A percentile compares a stretch with the other conserved stretches of the same genome.
Evolutionary conservation across 2,113 vertebrate species (phyloP).

Genomic region (Tupaia chinensis): DNA sequence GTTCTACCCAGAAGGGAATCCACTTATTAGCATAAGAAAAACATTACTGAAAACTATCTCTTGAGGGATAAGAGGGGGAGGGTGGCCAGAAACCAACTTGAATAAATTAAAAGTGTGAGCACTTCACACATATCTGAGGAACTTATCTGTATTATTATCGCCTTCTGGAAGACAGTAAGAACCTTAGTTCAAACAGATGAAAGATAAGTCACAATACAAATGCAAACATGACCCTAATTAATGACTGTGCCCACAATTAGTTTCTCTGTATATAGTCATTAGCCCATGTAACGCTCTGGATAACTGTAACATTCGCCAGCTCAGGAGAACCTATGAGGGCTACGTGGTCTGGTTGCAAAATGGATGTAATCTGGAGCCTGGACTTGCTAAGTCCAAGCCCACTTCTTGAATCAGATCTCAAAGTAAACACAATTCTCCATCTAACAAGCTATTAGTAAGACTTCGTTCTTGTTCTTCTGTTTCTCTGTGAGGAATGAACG

Average conservation of each 20-base stretch:
- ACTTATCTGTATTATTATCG: background rate
- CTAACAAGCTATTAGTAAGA: slow-evolving; percentile 7
- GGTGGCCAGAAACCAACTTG: background rate
- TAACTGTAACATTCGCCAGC: background rate
- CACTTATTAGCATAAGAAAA: background rate
- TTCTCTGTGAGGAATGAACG: slow-evolving; percentile 61
- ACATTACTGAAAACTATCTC: background rate
- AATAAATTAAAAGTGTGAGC: slow-evolving; percentile 17
- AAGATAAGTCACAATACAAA: slow-evolving; percentile 7
- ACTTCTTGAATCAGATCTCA: slow-evolving; percentile 49
- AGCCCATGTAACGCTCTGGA: background rate
- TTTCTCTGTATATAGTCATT: background rate
- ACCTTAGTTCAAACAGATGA: slow-evolving; percentile 11
- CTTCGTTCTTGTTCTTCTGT: slow-evolving; percentile 49
- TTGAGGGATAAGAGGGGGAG: background rate
- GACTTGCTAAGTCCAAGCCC: background rate
- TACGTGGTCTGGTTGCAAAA: background rate
- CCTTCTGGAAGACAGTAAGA: background rate
- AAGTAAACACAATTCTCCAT: slow-evolving; percentile 19
- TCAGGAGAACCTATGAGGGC: background rate
- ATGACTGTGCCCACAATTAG: background rate
- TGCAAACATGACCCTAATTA: background rate
- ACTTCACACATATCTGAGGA: background rate
- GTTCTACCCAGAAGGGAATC: background rate
- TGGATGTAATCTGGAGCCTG: too few relatives aligned